These are phyloP conservation scores for Papilio helenus DNA, from an alignment of 1,140 invertebrate genomes.

Conservation along the genomic window DNA sequence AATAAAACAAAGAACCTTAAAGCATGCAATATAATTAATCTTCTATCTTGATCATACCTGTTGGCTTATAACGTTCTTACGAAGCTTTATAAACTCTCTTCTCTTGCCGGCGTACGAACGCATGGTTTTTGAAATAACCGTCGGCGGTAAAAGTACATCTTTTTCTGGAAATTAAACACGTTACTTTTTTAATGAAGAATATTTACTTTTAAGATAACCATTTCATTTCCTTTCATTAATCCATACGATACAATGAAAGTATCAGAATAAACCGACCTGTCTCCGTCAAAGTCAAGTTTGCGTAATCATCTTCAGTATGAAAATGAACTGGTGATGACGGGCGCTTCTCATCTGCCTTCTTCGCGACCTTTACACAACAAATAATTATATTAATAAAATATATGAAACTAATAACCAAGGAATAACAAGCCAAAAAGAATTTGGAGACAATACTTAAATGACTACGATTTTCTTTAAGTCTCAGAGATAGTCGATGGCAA, in stretches of 20 bases:
- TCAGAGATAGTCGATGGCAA: too few relatives aligned
- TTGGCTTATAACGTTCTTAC: conserved; percentile 61
- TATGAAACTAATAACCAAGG: not conserved
- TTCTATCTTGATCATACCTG: conserved; percentile 52
- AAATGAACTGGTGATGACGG: conserved; percentile 17
- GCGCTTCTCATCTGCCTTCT: conserved; percentile 13
- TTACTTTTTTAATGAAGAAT: not conserved
- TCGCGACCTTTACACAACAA: not conserved
- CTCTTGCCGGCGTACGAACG: conserved; percentile 63
- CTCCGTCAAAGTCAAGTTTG: not conserved
- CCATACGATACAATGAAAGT: too few relatives aligned
- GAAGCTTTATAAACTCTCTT: conserved; percentile 70
- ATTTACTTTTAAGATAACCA: too few relatives aligned
- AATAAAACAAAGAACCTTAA: not conserved
- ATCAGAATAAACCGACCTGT: not conserved
- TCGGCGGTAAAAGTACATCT: conserved; percentile 59
- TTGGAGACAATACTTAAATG: too few relatives aligned
- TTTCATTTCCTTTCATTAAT: too few relatives aligned
- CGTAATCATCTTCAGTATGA: conserved; percentile 12
- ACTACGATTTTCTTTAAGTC: too few relatives aligned
- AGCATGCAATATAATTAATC: not conserved
- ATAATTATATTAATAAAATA: not conserved
- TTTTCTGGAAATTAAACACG: conserved; percentile 58
- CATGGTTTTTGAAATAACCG: conserved; percentile 57
- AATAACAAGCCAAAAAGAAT: too few relatives aligned